Conservation (phyloP, 1,140 invertebrate genomes). For the Drosophila sucinea region DNA sequence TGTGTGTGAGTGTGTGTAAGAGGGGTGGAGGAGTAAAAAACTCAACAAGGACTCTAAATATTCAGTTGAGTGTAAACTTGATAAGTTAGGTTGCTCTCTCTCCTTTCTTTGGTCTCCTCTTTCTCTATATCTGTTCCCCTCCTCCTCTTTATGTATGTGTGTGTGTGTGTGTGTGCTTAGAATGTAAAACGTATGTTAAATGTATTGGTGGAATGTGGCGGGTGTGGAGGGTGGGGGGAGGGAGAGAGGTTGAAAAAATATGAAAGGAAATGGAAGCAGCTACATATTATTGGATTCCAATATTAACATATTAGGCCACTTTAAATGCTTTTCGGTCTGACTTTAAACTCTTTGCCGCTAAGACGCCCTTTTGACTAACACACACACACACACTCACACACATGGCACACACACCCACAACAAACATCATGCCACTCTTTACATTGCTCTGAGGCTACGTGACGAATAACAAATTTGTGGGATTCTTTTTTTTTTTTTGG, state of each 20-base stretch:
- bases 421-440: constrained; percentile 39
- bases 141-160: background rate
- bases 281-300: constrained; percentile 54
- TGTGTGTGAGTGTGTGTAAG: background rate
- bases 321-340: constrained; percentile 42
- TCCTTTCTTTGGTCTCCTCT: background rate
- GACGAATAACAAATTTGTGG: constrained; percentile 78
- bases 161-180: constrained; percentile 27
- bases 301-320: constrained; percentile 59
- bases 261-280: background rate
- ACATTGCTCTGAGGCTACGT: constrained; percentile 63
- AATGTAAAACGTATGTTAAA: constrained; percentile 51
- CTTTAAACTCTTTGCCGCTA: constrained; percentile 43
- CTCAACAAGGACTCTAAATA: constrained; percentile 50
- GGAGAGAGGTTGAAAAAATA: background rate
- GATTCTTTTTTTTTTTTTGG: constrained; percentile 38
- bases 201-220: constrained; percentile 14
- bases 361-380: constrained; percentile 14
- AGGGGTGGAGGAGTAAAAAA: constrained; percentile 36
- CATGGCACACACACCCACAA: constrained; percentile 8
- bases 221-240: constrained; percentile 9
- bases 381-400: constrained; percentile 7
- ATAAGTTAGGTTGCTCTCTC: constrained; percentile 48
- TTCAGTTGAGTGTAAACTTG: constrained; percentile 81
- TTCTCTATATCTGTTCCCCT: background rate